Evolutionary conservation across 2,797 vertebrate genomes (phyloP).

Genomic region (Lepidocolaptes lacrymiger): DNA sequence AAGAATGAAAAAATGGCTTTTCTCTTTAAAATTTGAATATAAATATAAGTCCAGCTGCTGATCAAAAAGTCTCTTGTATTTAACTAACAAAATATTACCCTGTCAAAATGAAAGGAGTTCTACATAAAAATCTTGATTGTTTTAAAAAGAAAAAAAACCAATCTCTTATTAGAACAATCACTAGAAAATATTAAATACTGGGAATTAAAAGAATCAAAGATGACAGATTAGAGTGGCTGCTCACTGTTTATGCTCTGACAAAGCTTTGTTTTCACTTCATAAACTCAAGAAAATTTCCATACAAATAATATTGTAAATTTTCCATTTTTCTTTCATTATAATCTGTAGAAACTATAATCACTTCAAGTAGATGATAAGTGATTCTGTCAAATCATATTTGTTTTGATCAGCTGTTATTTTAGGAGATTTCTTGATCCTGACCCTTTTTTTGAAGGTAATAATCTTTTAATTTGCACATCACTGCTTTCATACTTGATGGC

Average conservation of each 20-base stretch:
- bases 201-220: background rate
- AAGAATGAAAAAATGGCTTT: background rate
- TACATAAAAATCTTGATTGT: background rate
- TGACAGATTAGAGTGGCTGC: background rate
- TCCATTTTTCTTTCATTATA: slow-evolving; percentile 28
- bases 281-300: slow-evolving; percentile 21
- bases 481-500: slow-evolving; percentile 8
- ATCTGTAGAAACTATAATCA: slow-evolving; percentile 23
- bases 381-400: slow-evolving; percentile 48
- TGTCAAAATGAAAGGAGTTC: background rate
- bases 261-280: slow-evolving; percentile 8
- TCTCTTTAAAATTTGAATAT: background rate
- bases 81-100: background rate
- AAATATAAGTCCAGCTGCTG: background rate
- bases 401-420: slow-evolving; percentile 42
- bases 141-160: background rate
- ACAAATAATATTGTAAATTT: slow-evolving; percentile 16
- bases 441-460: background rate
- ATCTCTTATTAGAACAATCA: background rate
- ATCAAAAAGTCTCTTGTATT: background rate
- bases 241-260: background rate
- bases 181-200: slow-evolving; percentile 4
- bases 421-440: background rate
- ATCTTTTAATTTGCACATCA: slow-evolving; percentile 29
- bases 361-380: slow-evolving; percentile 32